Evolutionary conservation across 2,888 invertebrate genomes (phyloP).

Genomic region (Gandaritis pyraliata): DNA sequence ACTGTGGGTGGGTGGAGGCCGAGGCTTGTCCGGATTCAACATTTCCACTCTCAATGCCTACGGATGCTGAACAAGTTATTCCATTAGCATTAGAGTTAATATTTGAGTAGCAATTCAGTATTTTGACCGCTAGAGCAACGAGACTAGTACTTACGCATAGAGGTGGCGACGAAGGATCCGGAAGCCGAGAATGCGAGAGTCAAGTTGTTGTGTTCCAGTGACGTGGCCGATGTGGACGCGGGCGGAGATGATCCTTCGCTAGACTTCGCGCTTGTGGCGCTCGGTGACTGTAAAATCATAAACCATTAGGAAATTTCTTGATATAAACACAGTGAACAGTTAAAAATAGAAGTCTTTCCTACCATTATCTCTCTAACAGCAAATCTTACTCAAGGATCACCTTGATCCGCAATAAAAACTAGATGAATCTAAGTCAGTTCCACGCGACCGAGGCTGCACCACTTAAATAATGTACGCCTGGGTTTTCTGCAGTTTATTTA

Average conservation of each 20-base stretch:
- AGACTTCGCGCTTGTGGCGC: conserved; percentile 73
- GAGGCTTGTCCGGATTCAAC: conserved; percentile 60
- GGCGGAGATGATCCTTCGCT: conserved; percentile 73
- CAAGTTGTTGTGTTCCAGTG: conserved; percentile 79
- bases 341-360: no score
- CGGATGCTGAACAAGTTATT: conserved; percentile 36
- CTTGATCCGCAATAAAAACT: no score
- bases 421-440: no score
- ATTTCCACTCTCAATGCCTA: conserved; percentile 56
- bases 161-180: conserved; percentile 71
- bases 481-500: no score
- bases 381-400: no score
- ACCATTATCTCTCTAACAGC: no score
- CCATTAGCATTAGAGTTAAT: background rate
- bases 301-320: background rate
- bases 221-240: conserved; percentile 78
- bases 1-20: conserved; percentile 65
- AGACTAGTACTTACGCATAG: conserved; percentile 60
- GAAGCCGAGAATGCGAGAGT: conserved; percentile 77
- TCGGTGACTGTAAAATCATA: conserved; percentile 64
- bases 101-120: no score
- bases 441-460: no score
- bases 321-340: no score
- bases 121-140: no score
- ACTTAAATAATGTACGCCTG: no score